Conservation (phyloP, 2,888 invertebrate species). For the Lithodes maja region DNA sequence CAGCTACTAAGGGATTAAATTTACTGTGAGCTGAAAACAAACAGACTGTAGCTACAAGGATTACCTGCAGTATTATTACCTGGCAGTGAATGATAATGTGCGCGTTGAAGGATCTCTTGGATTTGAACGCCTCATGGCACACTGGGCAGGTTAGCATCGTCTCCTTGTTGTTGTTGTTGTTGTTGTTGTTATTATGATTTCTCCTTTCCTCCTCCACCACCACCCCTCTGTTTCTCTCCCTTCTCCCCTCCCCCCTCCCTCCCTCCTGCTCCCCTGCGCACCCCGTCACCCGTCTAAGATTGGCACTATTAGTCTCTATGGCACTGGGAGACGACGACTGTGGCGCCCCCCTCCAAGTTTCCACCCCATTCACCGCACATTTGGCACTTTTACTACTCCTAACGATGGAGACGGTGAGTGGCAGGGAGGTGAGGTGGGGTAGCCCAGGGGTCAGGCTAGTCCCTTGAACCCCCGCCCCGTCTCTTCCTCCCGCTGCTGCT, state of each 20-base stretch:
- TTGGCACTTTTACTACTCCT: conserved; percentile 8
- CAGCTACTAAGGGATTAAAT: too few relatives aligned
- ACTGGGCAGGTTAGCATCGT: conserved; percentile 51
- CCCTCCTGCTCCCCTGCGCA: background rate
- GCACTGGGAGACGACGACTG: conserved; percentile 18
- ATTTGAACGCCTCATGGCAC: conserved; percentile 48
- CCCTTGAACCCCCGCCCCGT: background rate
- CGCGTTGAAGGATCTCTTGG: conserved; percentile 60
- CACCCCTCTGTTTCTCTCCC: background rate
- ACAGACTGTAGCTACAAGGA: background rate
- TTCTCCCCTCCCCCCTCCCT: background rate
- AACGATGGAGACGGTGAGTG: background rate
- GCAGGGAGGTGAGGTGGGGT: background rate
- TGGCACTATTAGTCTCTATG: conserved; percentile 59
- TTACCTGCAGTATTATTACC: conserved; percentile 21
- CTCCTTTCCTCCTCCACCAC: conserved; percentile 9
- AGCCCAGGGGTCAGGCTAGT: background rate
- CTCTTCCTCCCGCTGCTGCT: background rate
- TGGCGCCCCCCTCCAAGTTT: background rate
- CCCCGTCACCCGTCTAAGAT: conserved; percentile 24
- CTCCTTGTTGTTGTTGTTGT: background rate
- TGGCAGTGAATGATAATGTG: conserved; percentile 67
- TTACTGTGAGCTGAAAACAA: too few relatives aligned
- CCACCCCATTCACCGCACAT: background rate
- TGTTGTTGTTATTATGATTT: background rate